These are phyloP conservation scores for Tichodroma muraria DNA, from an alignment of 2,113 vertebrate species.

Conservation along the genomic window DNA sequence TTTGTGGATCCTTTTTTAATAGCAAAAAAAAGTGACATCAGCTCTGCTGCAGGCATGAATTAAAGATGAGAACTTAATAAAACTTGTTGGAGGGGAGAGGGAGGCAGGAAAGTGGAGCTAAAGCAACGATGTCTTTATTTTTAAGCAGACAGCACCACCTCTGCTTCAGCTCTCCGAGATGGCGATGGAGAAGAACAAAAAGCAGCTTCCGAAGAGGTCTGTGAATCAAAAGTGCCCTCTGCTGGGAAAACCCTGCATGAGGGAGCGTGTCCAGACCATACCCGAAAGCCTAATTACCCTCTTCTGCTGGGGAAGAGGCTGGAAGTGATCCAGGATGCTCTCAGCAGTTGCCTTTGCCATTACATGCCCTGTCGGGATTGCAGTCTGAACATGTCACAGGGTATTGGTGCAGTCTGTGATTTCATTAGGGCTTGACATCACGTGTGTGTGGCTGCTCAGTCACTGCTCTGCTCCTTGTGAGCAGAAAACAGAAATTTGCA, in stretches of 20 bases:
- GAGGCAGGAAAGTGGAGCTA: constrained; percentile 3
- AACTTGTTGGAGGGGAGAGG: constrained; percentile 50
- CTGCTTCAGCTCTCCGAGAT: constrained; percentile 20
- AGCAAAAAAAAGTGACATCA: constrained; percentile 58
- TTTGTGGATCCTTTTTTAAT: constrained; percentile 34
- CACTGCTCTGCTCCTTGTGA: background rate
- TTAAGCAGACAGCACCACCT: constrained; percentile 72
- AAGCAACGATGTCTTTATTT: constrained; percentile 57
- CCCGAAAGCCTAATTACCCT: background rate
- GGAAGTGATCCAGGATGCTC: background rate
- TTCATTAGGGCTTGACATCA: background rate
- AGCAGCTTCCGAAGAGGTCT: background rate
- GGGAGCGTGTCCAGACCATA: background rate
- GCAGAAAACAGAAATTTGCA: background rate
- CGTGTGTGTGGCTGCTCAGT: background rate
- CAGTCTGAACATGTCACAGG: background rate
- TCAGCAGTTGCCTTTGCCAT: constrained; percentile 13
- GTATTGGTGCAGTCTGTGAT: background rate
- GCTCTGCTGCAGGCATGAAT: constrained; percentile 63
- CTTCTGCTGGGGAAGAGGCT: background rate
- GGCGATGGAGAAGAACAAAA: background rate
- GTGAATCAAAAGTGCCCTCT: constrained; percentile 67
- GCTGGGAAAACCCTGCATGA: constrained; percentile 39
- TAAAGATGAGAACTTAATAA: constrained; percentile 73
- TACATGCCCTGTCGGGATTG: background rate